Evolutionary conservation across 2,888 invertebrate species (phyloP).

Genomic region (Amblyjoppa fuscipennis): DNA sequence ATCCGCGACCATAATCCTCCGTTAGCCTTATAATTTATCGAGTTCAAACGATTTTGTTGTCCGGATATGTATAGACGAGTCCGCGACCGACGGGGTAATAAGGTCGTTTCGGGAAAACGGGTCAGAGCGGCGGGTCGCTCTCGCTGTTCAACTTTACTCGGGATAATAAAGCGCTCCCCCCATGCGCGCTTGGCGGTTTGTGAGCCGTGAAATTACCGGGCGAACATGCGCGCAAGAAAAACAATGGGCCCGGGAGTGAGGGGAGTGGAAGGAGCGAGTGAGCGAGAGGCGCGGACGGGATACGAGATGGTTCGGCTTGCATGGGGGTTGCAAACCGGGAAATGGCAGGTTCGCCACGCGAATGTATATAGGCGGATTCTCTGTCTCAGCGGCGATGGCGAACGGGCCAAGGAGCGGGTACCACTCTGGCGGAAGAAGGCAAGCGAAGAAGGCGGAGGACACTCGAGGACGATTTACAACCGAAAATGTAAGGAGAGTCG

Average conservation of each 20-base stretch:
- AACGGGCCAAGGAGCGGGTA: slow-evolving; percentile 47
- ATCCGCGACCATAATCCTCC: neutral
- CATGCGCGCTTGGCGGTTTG: slow-evolving; percentile 66
- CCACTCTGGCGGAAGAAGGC: slow-evolving; percentile 57
- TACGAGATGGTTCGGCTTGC: slow-evolving; percentile 11
- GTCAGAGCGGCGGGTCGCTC: slow-evolving; percentile 57
- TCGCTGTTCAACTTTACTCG: slow-evolving; percentile 69
- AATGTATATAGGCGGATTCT: slow-evolving; percentile 35
- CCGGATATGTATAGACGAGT: slow-evolving; percentile 38
- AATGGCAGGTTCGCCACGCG: slow-evolving; percentile 61
- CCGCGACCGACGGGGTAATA: slow-evolving; percentile 60
- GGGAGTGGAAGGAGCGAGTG: neutral
- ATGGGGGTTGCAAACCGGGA: slow-evolving; percentile 50
- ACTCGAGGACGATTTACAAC: slow-evolving; percentile 75
- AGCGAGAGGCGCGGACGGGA: slow-evolving; percentile 26
- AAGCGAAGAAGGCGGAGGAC: slow-evolving; percentile 66
- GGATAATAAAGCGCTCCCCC: slow-evolving; percentile 69
- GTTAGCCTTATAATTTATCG: neutral
- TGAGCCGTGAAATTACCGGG: slow-evolving; percentile 73
- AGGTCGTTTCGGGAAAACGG: slow-evolving; percentile 70
- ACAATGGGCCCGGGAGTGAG: slow-evolving; percentile 62
- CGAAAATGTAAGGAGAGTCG: slow-evolving; percentile 68
- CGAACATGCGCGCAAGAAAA: slow-evolving; percentile 69
- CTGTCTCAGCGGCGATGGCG: slow-evolving; percentile 38
- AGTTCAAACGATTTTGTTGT: slow-evolving; percentile 11